These are phyloP conservation scores for Paradoxurus hermaphroditus DNA, from an alignment of 2,113 vertebrate genomes.

Conservation along the genomic window DNA sequence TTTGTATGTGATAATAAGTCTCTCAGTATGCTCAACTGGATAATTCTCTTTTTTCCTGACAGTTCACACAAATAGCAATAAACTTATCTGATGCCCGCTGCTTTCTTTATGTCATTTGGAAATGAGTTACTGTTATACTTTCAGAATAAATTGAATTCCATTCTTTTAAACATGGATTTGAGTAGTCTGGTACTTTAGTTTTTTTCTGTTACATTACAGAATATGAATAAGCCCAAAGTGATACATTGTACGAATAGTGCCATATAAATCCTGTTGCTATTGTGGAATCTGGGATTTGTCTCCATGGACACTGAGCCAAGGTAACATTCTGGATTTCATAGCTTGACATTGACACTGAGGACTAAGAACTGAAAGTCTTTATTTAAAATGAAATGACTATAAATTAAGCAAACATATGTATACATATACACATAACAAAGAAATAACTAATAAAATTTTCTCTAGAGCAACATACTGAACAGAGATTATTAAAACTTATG, in stretches of 20 bases:
- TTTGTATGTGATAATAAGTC: neutral
- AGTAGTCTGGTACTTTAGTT: neutral
- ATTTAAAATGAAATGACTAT: constrained; percentile 43
- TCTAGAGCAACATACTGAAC: neutral
- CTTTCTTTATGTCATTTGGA: constrained; percentile 48
- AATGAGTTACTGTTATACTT: constrained; percentile 37
- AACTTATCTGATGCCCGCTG: constrained; percentile 28
- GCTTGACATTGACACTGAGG: constrained; percentile 19
- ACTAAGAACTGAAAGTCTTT: constrained; percentile 28
- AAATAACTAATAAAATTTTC: neutral
- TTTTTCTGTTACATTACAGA: constrained; percentile 55
- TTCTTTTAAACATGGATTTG: constrained; percentile 35
- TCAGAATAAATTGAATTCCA: constrained; percentile 67
- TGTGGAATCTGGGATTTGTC: constrained; percentile 51
- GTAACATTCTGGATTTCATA: constrained; percentile 59
- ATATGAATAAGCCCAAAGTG: constrained; percentile 36
- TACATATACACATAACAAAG: neutral
- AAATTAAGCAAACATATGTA: constrained; percentile 2
- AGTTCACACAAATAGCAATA: constrained; percentile 31
- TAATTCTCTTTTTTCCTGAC: constrained; percentile 40
- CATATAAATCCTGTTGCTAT: constrained; percentile 36
- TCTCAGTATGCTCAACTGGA: constrained; percentile 7
- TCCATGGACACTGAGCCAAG: constrained; percentile 64
- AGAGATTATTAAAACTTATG: neutral
- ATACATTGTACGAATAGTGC: neutral